Conservation (phyloP, 2,888 invertebrate species). For the Callimorpha dominula region DNA sequence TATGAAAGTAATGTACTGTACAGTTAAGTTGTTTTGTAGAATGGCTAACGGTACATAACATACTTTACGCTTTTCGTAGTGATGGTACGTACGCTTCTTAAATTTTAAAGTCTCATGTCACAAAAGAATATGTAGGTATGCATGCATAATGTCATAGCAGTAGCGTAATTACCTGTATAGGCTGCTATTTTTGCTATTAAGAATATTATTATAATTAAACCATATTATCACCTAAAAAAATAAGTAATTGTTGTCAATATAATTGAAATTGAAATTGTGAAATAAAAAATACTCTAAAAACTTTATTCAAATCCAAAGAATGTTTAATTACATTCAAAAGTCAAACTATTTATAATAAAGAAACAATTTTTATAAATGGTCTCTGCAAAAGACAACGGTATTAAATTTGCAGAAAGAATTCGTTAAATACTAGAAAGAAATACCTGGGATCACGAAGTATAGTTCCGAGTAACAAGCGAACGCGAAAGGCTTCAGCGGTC, state of each 20-base stretch:
- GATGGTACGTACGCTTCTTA: neutral
- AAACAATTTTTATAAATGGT: slow-evolving; percentile 31
- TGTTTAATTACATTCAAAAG: slow-evolving; percentile 31
- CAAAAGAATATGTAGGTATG: neutral
- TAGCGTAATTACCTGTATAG: neutral
- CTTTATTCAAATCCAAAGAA: neutral
- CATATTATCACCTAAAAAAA: no score
- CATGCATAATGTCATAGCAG: neutral
- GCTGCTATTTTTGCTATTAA: neutral
- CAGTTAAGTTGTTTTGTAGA: neutral
- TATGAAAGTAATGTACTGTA: neutral
- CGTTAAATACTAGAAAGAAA: slow-evolving; percentile 45
- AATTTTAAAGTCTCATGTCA: neutral
- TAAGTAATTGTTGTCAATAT: neutral
- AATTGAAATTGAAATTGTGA: neutral
- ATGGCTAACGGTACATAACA: neutral
- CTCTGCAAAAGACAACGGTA: slow-evolving; percentile 37
- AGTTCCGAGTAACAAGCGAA: slow-evolving; percentile 77
- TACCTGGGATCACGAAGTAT: slow-evolving; percentile 68
- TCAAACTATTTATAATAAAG: slow-evolving; percentile 18
- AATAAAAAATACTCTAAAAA: neutral
- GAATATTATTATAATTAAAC: no score
- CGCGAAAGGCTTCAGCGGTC: slow-evolving; percentile 76
- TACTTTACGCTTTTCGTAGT: neutral
- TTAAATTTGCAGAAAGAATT: slow-evolving; percentile 46